phyloP scores from a whole-genome alignment of 2,888 invertebrate species.

The Cinara cedri region DNA sequence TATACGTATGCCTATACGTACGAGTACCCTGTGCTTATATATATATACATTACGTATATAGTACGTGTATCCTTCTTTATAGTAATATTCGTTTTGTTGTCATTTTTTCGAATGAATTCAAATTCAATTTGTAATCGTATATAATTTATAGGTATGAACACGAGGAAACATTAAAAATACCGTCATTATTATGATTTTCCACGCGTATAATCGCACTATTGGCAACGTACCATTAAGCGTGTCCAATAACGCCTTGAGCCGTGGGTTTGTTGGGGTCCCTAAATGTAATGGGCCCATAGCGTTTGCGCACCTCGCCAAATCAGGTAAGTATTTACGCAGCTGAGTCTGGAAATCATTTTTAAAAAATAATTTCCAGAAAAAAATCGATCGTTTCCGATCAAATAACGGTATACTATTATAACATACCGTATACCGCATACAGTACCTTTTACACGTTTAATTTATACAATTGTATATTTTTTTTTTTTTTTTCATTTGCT shows the following conservation, averaged over 20 bases:
- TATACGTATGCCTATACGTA: not conserved
- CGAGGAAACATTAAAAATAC: not conserved
- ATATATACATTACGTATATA: too few relatives aligned
- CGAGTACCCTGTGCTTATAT: too few relatives aligned
- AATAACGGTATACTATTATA: too few relatives aligned
- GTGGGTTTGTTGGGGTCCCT: too few relatives aligned
- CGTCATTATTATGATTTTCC: not conserved
- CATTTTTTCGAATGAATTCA: not conserved
- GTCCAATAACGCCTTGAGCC: too few relatives aligned
- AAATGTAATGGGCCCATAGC: too few relatives aligned
- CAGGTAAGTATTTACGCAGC: too few relatives aligned
- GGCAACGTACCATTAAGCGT: not conserved
- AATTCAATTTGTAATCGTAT: not conserved
- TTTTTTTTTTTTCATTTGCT: slow-evolving; percentile 7
- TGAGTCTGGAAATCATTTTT: too few relatives aligned
- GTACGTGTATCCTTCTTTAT: not conserved
- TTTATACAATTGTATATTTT: not conserved
- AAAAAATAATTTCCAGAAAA: too few relatives aligned
- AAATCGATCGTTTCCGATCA: too few relatives aligned
- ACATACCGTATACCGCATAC: too few relatives aligned
- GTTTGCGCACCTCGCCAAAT: too few relatives aligned
- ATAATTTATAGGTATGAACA: not conserved
- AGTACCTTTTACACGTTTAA: not conserved
- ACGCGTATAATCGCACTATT: not conserved
- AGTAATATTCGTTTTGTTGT: not conserved